Conservation (phyloP, 2,888 invertebrate genomes). For the Phalera bucephala region DNA sequence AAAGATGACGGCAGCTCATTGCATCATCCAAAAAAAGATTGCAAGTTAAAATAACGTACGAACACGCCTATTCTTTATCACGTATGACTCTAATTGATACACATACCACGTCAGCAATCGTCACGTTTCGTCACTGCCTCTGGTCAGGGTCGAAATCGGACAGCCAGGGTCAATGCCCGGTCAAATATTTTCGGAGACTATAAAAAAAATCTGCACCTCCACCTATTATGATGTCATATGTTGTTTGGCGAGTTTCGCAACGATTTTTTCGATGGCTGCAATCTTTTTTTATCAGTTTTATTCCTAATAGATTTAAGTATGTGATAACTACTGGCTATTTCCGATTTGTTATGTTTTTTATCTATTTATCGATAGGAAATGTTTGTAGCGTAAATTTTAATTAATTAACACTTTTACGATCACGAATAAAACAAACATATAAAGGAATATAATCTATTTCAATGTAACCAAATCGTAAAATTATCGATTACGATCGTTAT, state of each 20-base stretch:
- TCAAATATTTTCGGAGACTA: slow-evolving; percentile 66
- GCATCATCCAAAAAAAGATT: too few species aligned
- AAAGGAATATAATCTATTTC: background rate
- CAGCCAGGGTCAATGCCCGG: slow-evolving; percentile 60
- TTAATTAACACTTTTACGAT: too few species aligned
- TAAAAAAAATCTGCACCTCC: slow-evolving; percentile 64
- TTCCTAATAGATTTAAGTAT: slow-evolving; percentile 1
- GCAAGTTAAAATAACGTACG: background rate
- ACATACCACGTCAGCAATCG: slow-evolving; percentile 32
- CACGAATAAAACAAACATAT: too few species aligned
- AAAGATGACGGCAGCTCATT: too few species aligned
- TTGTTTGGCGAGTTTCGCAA: slow-evolving; percentile 45
- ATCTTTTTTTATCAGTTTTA: slow-evolving; percentile 26
- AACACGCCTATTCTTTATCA: slow-evolving; percentile 4
- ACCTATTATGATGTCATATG: slow-evolving; percentile 66
- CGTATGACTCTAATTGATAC: slow-evolving; percentile 24
- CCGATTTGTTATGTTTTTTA: slow-evolving; percentile 1
- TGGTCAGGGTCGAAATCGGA: slow-evolving; percentile 62
- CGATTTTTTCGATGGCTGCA: slow-evolving; percentile 38
- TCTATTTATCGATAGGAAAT: too few species aligned
- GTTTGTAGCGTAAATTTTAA: too few species aligned
- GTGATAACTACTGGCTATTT: slow-evolving; percentile 2
- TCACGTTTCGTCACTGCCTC: slow-evolving; percentile 56
- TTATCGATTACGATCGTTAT: slow-evolving; percentile 32
- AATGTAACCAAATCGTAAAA: slow-evolving; percentile 1